Conservation (phyloP, 2,113 vertebrate genomes). For the Coptodon rendalli region DNA sequence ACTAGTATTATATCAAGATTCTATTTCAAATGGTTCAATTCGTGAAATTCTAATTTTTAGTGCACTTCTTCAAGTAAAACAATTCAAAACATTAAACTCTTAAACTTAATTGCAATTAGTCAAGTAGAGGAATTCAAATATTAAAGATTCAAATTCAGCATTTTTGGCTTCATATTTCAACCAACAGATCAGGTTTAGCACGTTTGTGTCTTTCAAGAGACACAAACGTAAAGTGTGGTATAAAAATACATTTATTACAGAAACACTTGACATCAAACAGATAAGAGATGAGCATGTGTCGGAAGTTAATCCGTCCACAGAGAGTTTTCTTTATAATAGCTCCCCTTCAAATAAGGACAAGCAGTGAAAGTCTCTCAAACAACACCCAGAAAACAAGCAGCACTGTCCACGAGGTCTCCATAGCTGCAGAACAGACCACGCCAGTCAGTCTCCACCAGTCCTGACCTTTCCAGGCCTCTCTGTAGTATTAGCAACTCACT, state of each 20-base stretch:
- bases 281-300: not conserved
- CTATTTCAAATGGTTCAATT: not conserved
- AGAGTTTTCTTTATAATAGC: not conserved
- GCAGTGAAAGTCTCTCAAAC: not conserved
- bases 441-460: not conserved
- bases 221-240: not conserved
- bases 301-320: not conserved
- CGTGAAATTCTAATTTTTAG: not conserved
- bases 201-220: not conserved
- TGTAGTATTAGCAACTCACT: not conserved
- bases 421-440: not conserved
- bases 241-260: not conserved
- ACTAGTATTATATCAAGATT: not conserved
- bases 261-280: not conserved
- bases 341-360: not conserved
- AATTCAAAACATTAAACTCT: not conserved
- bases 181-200: not conserved
- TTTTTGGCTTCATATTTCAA: not conserved
- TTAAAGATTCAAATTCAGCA: not conserved
- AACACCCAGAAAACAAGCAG: not conserved
- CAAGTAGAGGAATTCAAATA: not conserved
- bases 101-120: not conserved
- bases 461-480: not conserved
- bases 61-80: not conserved
- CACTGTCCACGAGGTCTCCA: not conserved